phyloP scores from a whole-genome alignment of 2,888 invertebrate species.

The Eupelmus urozonus region DNA sequence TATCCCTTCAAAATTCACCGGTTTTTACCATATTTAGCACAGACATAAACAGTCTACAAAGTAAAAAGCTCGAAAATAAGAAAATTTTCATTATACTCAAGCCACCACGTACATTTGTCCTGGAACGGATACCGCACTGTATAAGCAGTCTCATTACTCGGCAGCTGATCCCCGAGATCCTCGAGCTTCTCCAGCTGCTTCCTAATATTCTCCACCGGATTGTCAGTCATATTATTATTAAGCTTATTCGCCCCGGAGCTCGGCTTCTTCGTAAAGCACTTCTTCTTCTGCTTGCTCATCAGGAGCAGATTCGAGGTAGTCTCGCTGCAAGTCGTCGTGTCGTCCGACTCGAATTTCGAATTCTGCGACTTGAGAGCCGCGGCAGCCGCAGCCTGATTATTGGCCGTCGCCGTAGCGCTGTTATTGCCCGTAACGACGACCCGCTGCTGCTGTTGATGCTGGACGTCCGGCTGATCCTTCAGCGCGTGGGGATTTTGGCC shows the following conservation, averaged over 20 bases:
- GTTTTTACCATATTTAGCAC: no score
- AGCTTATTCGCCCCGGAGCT: conserved; percentile 73
- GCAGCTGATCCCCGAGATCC: conserved; percentile 90
- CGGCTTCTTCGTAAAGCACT: conserved; percentile 71
- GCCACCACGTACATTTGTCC: conserved; percentile 81
- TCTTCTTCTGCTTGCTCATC: conserved; percentile 68
- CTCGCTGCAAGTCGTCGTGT: conserved; percentile 71
- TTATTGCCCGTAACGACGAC: conserved; percentile 24
- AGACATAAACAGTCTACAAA: no score
- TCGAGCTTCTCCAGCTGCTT: conserved; percentile 89
- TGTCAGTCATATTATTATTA: conserved; percentile 70
- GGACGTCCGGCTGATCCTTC: conserved; percentile 44
- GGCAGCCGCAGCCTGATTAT: background rate
- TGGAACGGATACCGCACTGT: conserved; percentile 89
- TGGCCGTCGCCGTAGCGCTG: background rate
- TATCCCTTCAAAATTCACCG: no score
- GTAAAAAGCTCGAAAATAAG: no score
- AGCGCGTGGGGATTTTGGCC: conserved; percentile 60
- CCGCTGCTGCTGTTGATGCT: conserved; percentile 29
- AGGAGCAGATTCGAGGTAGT: conserved; percentile 72
- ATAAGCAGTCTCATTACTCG: conserved; percentile 85
- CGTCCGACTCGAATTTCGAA: conserved; percentile 71
- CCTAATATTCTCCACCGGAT: conserved; percentile 87
- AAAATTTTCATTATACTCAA: no score
- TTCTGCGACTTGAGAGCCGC: conserved; percentile 11